Base-by-base conservation (phyloP, 2,113 vertebrate species). In the Osmerus mordax region DNA sequence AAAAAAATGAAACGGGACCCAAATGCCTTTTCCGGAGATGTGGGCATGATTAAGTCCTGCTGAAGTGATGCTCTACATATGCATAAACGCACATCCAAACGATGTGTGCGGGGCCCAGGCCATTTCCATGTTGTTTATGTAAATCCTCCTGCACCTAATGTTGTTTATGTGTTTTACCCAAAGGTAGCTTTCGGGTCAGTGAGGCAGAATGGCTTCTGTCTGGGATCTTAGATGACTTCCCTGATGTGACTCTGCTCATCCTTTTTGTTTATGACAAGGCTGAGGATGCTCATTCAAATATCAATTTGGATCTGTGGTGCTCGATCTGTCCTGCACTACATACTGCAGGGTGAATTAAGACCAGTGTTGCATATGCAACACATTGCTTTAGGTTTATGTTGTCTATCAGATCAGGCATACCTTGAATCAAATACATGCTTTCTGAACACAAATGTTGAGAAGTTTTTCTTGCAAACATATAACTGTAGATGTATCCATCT, bases 101-200 rank as follows among this genome's bases (percentile, higher is more conserved):
- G 82, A 84, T 69, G 65, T 77, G 63, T 16, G 41, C 65, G 68
- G 55, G 69, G 36, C 29, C 7, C 56, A 76, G 67, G 67, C 77
- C 76, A 81, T 86, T 83, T 82, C 75, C 71, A 81, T 82, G 77
- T 72, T 28, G 76, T 83, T 83, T 86, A 90, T 90, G 88, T 88
- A 89, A 92, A 91, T 91, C 85, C 80, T 68, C 77, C 81, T 64
- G 36, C 68, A 2, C 70, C 79, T 82, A 87, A 88, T 88, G 78
- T 80, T 85, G 84, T 83, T 86, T 84, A 87, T 84, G 36, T 81
- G 79, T 80, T 81, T 76, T 58, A 77, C 53, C 82, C 65, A 76
- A 75, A 87, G 91, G 91, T 89, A 79, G 84, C 32, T 72, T 63
- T 32, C 51, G 71, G 91, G 91, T 92, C 91, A 92, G 72, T 62